Base-by-base conservation (phyloP, 1,140 invertebrate species). In the Euura lappo region DNA sequence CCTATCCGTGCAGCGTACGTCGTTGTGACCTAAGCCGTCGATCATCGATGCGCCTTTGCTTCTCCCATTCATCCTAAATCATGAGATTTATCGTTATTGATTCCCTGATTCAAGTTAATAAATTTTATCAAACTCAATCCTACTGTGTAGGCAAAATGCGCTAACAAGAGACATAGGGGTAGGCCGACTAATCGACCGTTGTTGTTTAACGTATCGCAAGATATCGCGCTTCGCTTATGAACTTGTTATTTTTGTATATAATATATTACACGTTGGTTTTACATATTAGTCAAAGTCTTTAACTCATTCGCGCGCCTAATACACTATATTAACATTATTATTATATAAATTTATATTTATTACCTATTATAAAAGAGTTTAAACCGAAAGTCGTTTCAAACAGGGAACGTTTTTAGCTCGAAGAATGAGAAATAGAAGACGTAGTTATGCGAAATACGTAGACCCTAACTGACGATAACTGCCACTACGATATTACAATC, bases 171-270 rank as follows among this genome's bases (percentile, higher is more conserved):
- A 4, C 28, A 28, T 28, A 28, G 28, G 28, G 51, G 13, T n/a
- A 6, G 10, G 6, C 51, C 10, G 8, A 60, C 51, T 11, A 6
- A 60, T 60, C 13, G 6, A 60, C 51, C 51, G 6, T 60, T 60
- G 51, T 60, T 60, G 51, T 1, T 60, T 8, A 28, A 60, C 51
- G 51, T 60, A 60, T 60, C 10, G 10, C 51, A 60, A 11, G 3
- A 60, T 60, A 60, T 60, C 51, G 6, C 51, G 51, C 10, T 28
- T 28, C 28, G 28, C 28, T 28, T 60, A 79, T 82, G 78, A 79
- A 82, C 79, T 87, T 86, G 76, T 84, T 87, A 87, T 87, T 87
- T 87, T 87, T 82, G 78, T 81, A 79, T 75, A 77, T 81, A 77
- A n/a, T 68, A 11, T 72, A 43, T 47, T 72, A 72, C 47, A 42